phyloP scores from a whole-genome alignment of 1,140 invertebrate species.

The Drosophila seguyi region DNA sequence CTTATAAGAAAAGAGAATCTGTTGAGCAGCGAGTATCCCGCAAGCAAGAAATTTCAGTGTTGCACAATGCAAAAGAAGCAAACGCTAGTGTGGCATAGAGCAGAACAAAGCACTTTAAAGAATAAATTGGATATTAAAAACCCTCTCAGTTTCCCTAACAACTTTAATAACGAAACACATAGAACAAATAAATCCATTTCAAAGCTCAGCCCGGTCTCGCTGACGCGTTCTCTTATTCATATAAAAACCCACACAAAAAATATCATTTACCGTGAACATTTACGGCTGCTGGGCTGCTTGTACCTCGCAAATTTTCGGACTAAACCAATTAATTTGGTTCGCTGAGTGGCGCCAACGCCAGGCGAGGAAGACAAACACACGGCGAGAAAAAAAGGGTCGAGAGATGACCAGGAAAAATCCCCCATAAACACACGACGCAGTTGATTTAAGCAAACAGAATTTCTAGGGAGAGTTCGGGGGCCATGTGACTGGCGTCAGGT shows the following conservation, averaged over 20 bases:
- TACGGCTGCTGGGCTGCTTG: conserved; percentile 5
- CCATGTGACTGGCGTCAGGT: conserved; percentile 56
- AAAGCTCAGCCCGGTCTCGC: not conserved
- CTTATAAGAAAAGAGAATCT: too few relatives aligned
- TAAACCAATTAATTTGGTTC: conserved; percentile 53
- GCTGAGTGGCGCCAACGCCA: conserved; percentile 9
- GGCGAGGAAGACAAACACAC: not conserved
- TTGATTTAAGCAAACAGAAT: conserved; percentile 78
- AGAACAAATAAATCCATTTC: not conserved
- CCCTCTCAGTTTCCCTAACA: not conserved
- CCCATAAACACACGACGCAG: conserved; percentile 19
- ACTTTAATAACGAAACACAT: not conserved
- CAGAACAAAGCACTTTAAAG: not conserved
- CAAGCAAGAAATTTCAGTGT: conserved; percentile 1
- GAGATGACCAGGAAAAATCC: not conserved
- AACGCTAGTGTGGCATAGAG: not conserved
- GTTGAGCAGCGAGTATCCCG: too few relatives aligned
- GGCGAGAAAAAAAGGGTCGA: not conserved
- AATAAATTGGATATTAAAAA: not conserved
- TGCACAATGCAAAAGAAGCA: not conserved
- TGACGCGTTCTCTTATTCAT: too few relatives aligned
- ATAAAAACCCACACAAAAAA: not conserved
- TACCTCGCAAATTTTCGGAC: conserved; percentile 28
- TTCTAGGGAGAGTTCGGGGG: not conserved
- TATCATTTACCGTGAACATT: not conserved